These are phyloP conservation scores for Orthosia cruda DNA, from an alignment of 2,888 invertebrate genomes.

Conservation along the genomic window DNA sequence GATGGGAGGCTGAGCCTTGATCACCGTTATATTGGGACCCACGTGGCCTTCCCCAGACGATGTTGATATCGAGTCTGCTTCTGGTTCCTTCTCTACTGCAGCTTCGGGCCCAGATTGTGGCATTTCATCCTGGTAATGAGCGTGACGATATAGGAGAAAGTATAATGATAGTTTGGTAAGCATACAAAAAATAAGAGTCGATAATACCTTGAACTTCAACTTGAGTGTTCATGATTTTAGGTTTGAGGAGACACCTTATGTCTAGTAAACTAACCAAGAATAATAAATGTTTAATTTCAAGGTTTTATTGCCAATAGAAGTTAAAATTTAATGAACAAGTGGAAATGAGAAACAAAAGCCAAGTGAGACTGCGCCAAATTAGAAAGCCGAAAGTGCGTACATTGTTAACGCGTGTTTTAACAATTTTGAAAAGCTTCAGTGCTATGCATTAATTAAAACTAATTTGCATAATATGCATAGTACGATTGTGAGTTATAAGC, in stretches of 20 bases:
- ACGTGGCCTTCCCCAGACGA: constrained; percentile 85
- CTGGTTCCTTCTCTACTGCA: constrained; percentile 80
- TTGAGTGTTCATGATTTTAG: background rate
- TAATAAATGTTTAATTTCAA: constrained; percentile 7
- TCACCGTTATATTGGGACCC: constrained; percentile 86
- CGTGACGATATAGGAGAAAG: constrained; percentile 24
- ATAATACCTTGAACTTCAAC: constrained; percentile 28
- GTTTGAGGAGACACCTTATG: background rate
- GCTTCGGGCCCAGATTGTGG: constrained; percentile 87
- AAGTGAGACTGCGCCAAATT: constrained; percentile 53
- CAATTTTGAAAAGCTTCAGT: constrained; percentile 36
- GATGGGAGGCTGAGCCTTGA: constrained; percentile 81
- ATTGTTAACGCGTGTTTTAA: constrained; percentile 26
- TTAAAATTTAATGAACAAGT: constrained; percentile 27
- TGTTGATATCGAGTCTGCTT: constrained; percentile 84
- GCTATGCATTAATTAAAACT: constrained; percentile 32
- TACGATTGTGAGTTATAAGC: constrained; percentile 4
- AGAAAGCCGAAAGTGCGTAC: constrained; percentile 34
- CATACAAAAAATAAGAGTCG: background rate
- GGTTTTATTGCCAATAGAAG: constrained; percentile 26
- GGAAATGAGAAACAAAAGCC: constrained; percentile 40
- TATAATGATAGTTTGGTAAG: background rate
- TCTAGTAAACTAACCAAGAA: background rate
- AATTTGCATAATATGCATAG: constrained; percentile 5
- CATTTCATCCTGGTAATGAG: constrained; percentile 82